Evolutionary conservation across 2,888 invertebrate genomes (phyloP).

Genomic region (Papilio demoleus): DNA sequence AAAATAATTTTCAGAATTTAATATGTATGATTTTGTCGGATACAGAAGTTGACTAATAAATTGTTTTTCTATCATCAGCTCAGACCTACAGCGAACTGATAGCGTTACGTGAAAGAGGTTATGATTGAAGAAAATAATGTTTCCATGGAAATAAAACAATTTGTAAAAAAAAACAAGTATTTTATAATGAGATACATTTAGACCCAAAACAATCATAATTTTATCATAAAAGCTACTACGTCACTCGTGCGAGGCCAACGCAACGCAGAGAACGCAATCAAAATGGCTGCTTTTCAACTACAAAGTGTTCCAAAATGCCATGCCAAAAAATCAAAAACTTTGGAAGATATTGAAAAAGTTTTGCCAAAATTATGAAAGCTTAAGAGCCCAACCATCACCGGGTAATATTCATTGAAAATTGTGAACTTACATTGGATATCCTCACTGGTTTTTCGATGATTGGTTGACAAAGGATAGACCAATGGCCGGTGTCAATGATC

Average conservation of each 20-base stretch:
- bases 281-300: constrained; percentile 77
- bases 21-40: no score
- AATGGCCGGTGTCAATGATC: constrained; percentile 91
- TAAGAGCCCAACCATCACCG: constrained; percentile 58
- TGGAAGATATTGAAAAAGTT: constrained; percentile 49
- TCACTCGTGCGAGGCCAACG: constrained; percentile 67
- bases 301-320: constrained; percentile 54
- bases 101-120: not conserved
- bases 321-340: constrained; percentile 52
- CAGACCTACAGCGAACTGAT: not conserved
- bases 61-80: not conserved
- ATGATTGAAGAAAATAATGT: not conserved
- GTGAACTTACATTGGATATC: constrained; percentile 79
- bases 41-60: no score
- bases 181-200: not conserved
- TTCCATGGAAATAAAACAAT: not conserved
- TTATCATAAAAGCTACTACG: constrained; percentile 60
- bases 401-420: constrained; percentile 70
- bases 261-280: constrained; percentile 67
- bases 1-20: not conserved
- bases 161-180: not conserved
- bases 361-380: constrained; percentile 50
- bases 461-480: constrained; percentile 94
- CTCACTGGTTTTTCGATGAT: constrained; percentile 92
- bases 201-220: constrained; percentile 35